phyloP scores from a whole-genome alignment of 2,797 vertebrate species.

The Percopsis omiscomaycus region DNA sequence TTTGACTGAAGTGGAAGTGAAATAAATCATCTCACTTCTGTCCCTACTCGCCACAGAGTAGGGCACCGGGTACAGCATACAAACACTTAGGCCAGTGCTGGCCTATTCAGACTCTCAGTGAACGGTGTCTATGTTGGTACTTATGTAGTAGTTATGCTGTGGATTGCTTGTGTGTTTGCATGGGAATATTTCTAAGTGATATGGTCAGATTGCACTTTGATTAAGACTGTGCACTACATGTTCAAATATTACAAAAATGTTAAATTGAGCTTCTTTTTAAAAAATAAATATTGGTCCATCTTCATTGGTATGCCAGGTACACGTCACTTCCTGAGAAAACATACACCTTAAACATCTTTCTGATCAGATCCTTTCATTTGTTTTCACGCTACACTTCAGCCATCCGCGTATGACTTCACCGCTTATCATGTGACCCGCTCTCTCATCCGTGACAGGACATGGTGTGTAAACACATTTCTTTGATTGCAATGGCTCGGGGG shows the following conservation, averaged over 20 bases:
- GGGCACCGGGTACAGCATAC: not conserved
- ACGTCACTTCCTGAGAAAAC: constrained; percentile 59
- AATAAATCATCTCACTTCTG: constrained; percentile 38
- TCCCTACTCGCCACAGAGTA: constrained; percentile 10
- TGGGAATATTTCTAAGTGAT: not conserved
- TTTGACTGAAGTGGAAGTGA: constrained; percentile 43
- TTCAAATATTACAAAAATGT: constrained; percentile 39
- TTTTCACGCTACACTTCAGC: constrained; percentile 35
- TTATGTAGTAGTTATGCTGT: too few relatives aligned
- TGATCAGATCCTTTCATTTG: not conserved
- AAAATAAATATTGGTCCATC: constrained; percentile 69
- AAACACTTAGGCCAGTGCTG: not conserved
- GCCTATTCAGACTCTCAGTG: constrained; percentile 16
- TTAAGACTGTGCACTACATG: constrained; percentile 42
- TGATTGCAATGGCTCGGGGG: constrained; percentile 19
- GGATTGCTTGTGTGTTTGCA: too few relatives aligned
- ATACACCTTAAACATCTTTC: constrained; percentile 15
- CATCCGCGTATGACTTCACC: constrained; percentile 31
- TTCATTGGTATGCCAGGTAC: constrained; percentile 35
- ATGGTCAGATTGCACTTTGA: constrained; percentile 55
- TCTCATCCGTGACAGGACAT: constrained; percentile 35
- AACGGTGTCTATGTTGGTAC: constrained; percentile 17
- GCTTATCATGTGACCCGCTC: constrained; percentile 36
- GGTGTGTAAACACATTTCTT: constrained; percentile 42
- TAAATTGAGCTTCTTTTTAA: constrained; percentile 51